Base-by-base conservation (phyloP, 1,140 invertebrate species). In the Vanessa atalanta region DNA sequence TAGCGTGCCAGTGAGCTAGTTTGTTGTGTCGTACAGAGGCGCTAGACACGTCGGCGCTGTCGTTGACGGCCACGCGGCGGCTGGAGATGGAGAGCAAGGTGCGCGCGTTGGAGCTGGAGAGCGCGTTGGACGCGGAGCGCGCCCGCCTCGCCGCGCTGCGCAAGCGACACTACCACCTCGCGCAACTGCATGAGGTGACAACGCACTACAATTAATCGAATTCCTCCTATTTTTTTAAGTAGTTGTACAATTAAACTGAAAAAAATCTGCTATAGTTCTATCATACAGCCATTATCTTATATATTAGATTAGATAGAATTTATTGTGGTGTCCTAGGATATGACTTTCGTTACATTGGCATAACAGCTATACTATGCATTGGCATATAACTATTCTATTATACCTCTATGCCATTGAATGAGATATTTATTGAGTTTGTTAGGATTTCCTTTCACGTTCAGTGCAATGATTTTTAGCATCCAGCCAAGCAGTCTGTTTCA, bases 1-100 rank as follows among this genome's bases (percentile, higher is more conserved):
- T 60, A 23, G 23, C 55, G 20, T 9, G 57, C 57, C 20, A 20
- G 47, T 50, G 5, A n/a, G 71, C 64, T 73, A 61, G 51, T n/a
- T 16, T 5, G 15, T 23, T 9, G 16, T 50, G 14, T 13, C 31
- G 3, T 4, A 72, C 92, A 97, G 98, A 97, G 80, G 96, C 98
- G 73, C 94, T 99, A 77, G 98, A 99, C 92, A 96, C 99, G 82
- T 95, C 96, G 5, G 96, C 97, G 78, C 88, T 99, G 67, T 97
- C 96, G 66, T 93, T 99, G 66, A 98, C 99, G 87, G 97, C 99
- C 90, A 97, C 98, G 0, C 99, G 99, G 88, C 95, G 96, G 61
- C 93, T 98, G 78, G 98, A 99, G 94, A 99, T 99, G 97, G 98
- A 99, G 89, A 96, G 97, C 65, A 97, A 98, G 90, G 97, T 98